Conservation (phyloP, 1,140 invertebrate genomes). For the Trichonephila clavipes region DNA sequence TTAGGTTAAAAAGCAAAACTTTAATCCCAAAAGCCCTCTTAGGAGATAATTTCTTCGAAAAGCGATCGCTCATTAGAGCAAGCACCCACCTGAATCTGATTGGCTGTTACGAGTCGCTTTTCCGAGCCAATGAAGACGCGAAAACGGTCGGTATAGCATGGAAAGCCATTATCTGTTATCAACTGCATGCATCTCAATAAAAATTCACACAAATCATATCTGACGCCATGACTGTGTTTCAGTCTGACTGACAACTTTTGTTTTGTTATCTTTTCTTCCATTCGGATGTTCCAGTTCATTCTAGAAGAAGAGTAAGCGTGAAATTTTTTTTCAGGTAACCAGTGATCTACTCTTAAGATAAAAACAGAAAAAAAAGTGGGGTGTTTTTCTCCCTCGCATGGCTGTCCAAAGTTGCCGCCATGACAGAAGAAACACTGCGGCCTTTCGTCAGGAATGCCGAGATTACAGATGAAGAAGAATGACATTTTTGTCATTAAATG, state of each 20-base stretch:
- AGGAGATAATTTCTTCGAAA: background rate
- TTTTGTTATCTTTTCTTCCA: background rate
- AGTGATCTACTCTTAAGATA: background rate
- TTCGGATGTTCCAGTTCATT: background rate
- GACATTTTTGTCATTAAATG: background rate
- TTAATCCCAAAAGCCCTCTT: background rate
- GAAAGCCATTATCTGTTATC: background rate
- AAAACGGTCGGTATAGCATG: background rate
- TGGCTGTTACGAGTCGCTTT: background rate
- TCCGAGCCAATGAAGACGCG: background rate
- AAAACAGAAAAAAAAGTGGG: background rate
- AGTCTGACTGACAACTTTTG: background rate
- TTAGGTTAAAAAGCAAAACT: too few species aligned
- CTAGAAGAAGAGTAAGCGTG: background rate
- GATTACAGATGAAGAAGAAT: constrained; percentile 17
- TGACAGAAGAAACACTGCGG: background rate
- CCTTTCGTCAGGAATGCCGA: background rate
- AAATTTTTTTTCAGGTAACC: background rate
- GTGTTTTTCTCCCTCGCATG: background rate
- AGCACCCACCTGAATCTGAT: background rate
- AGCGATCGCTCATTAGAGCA: background rate
- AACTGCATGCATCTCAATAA: background rate
- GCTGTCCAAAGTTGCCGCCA: background rate
- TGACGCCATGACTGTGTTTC: background rate
- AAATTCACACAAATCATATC: background rate